Percentiles rank a stretch among this genome's conserved stretches.
These are phyloP conservation scores for Heliocidaris erythrogramma DNA, from an alignment of 35 echinoderm and acorn worm species.

Conservation along the genomic window DNA sequence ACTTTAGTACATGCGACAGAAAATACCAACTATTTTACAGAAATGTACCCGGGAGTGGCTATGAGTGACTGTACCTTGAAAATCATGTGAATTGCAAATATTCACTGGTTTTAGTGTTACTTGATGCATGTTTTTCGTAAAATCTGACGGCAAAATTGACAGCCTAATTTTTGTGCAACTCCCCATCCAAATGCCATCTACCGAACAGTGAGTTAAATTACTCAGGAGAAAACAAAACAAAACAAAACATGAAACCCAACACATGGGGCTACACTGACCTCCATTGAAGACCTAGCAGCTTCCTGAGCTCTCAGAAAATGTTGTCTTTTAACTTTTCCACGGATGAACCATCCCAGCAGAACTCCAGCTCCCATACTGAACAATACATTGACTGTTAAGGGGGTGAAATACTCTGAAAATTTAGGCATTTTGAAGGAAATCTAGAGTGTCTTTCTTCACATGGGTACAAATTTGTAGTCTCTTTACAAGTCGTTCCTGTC, in stretches of 20 bases:
- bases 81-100: too few relatives aligned
- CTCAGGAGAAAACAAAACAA: too few relatives aligned
- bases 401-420: constrained; percentile 64
- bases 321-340: constrained; percentile 79
- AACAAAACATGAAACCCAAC: neutral
- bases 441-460: neutral
- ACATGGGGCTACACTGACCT: neutral
- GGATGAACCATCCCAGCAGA: constrained; percentile 84
- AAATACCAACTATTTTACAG: too few relatives aligned
- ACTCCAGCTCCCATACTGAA: constrained; percentile 86
- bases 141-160: too few relatives aligned
- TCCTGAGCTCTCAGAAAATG: constrained; percentile 36
- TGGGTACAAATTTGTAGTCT: neutral
- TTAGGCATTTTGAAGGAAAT: constrained; percentile 25
- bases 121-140: too few relatives aligned
- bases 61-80: too few relatives aligned
- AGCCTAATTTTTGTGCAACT: too few relatives aligned
- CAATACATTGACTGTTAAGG: constrained; percentile 81
- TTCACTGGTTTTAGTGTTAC: too few relatives aligned
- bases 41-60: too few relatives aligned
- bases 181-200: too few relatives aligned
- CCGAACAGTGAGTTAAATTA: too few relatives aligned
- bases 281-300: constrained; percentile 32
- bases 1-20: too few relatives aligned
- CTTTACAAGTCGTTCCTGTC: neutral